Evolutionary conservation across 2,888 invertebrate genomes (phyloP).

Genomic region (Ectemnius lituratus): DNA sequence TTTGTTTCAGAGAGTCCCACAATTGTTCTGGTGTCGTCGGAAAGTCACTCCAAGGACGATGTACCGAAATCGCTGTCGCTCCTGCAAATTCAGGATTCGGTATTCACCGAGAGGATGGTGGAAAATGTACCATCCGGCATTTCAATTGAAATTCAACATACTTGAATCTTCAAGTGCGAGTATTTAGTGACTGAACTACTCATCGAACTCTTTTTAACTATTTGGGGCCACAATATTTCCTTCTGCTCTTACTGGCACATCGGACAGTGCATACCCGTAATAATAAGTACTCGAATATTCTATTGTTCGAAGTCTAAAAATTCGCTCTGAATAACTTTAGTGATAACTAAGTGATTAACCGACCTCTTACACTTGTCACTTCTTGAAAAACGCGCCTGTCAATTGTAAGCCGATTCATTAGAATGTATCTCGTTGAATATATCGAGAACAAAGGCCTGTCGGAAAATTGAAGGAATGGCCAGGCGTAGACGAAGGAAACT

Average conservation of each 20-base stretch:
- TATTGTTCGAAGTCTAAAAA: not conserved
- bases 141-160: constrained; percentile 12
- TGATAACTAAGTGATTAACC: not conserved
- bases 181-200: not conserved
- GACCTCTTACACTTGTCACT: not conserved
- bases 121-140: constrained; percentile 19
- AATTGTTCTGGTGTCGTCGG: constrained; percentile 21
- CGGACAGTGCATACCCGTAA: not conserved
- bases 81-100: constrained; percentile 31
- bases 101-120: constrained; percentile 30
- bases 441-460: too few relatives aligned
- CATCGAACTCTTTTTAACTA: not conserved
- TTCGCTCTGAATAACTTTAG: not conserved
- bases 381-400: not conserved
- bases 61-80: constrained; percentile 28
- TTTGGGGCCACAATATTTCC: not conserved
- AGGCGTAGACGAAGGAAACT: not conserved
- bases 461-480: not conserved
- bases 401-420: not conserved
- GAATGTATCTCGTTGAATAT: not conserved
- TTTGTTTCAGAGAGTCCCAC: constrained; percentile 45
- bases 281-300: not conserved
- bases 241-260: not conserved
- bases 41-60: constrained; percentile 37
- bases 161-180: constrained; percentile 16